Conservation (phyloP, 1,140 invertebrate species). For the Danaus melanippus region DNA sequence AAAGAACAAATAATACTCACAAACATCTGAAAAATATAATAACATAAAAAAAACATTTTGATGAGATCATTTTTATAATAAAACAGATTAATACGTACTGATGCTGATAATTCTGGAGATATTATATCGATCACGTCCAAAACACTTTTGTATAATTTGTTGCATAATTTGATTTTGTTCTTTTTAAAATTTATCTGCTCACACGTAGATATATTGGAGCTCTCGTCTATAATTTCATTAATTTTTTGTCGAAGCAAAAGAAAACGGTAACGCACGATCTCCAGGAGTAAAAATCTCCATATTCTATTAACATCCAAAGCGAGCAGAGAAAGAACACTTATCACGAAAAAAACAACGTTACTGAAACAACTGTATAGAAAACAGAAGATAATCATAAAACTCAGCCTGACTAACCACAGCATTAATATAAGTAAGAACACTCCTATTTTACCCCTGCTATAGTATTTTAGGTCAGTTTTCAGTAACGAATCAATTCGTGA, state of each 20-base stretch:
- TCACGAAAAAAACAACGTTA: constrained; percentile 27
- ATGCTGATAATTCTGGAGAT: constrained; percentile 44
- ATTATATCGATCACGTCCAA: constrained; percentile 45
- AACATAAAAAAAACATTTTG: constrained; percentile 5
- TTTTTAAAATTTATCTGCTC: constrained; percentile 43
- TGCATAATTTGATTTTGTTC: constrained; percentile 41
- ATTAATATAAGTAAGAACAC: constrained; percentile 24
- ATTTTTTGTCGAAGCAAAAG: constrained; percentile 39
- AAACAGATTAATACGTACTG: constrained; percentile 31
- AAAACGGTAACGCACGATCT: constrained; percentile 44
- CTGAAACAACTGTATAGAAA: constrained; percentile 27
- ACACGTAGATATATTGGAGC: constrained; percentile 42
- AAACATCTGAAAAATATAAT: constrained; percentile 40
- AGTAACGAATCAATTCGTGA: constrained; percentile 36
- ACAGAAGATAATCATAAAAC: constrained; percentile 37
- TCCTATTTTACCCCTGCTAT: constrained; percentile 23
- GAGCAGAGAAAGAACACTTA: constrained; percentile 38
- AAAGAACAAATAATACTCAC: constrained; percentile 41
- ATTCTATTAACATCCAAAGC: constrained; percentile 50
- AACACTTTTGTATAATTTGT: constrained; percentile 42
- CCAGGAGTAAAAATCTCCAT: constrained; percentile 47
- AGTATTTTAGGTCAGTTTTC: constrained; percentile 34
- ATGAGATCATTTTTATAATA: constrained; percentile 1
- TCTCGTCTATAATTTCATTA: constrained; percentile 29
- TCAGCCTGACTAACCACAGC: constrained; percentile 35